Evolutionary conservation across 2,797 vertebrate genomes (phyloP).

Genomic region (Percopsis omiscomaycus): DNA sequence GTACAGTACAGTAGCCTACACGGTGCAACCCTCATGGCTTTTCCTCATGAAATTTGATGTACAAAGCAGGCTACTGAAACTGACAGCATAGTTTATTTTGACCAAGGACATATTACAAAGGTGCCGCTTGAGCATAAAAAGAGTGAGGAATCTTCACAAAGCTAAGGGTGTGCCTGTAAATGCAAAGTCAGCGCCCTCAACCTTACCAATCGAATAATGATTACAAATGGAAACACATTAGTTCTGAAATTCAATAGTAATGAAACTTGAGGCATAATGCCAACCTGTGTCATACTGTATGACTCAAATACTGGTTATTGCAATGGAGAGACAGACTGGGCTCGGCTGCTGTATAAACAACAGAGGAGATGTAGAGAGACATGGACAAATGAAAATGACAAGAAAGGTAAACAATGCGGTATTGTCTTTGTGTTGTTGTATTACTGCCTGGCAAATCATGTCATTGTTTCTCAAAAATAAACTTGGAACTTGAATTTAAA

Average conservation of each 20-base stretch:
- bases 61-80: constrained; percentile 9
- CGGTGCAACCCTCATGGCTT: too few relatives aligned
- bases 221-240: constrained; percentile 29
- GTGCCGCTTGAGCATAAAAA: constrained; percentile 39
- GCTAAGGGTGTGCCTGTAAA: constrained; percentile 25
- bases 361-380: not conserved
- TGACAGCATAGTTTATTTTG: not conserved
- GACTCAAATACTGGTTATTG: constrained; percentile 10
- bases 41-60: constrained; percentile 19
- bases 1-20: constrained; percentile 12
- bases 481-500: too few relatives aligned
- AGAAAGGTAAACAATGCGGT: too few relatives aligned
- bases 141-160: constrained; percentile 9
- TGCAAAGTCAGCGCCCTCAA: constrained; percentile 21
- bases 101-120: not conserved
- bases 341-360: not conserved
- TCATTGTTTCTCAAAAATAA: too few relatives aligned
- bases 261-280: constrained; percentile 28
- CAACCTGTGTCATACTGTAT: constrained; percentile 15
- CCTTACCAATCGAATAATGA: constrained; percentile 35
- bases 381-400: not conserved
- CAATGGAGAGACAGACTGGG: not conserved
- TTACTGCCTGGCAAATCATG: too few relatives aligned
- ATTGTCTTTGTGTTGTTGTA: too few relatives aligned
- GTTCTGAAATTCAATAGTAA: constrained; percentile 33